These are phyloP conservation scores for Mirounga angustirostris DNA, from an alignment of 2,113 vertebrate genomes.

Conservation along the genomic window DNA sequence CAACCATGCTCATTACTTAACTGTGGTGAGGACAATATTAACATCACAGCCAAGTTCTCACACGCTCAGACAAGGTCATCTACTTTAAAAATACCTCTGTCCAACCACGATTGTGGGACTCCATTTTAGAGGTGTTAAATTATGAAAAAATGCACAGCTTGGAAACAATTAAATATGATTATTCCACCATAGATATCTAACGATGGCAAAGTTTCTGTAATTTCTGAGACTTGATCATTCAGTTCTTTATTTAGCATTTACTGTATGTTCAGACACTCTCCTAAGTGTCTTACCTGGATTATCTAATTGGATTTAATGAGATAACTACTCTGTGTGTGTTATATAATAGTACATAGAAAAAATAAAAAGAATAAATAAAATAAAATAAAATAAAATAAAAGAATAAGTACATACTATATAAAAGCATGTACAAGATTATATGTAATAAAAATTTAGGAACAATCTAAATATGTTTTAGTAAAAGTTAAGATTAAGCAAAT, in stretches of 20 bases:
- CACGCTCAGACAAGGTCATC: neutral
- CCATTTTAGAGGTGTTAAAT: neutral
- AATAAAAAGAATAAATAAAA: neutral
- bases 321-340: neutral
- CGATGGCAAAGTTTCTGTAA: neutral
- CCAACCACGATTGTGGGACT: neutral
- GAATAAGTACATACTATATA: neutral
- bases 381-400: no score
- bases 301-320: neutral
- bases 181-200: neutral
- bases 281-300: neutral
- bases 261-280: neutral
- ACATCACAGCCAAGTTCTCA: neutral
- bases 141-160: neutral
- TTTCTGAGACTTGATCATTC: neutral
- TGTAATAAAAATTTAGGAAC: constrained; percentile 1
- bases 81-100: neutral
- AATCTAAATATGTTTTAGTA: neutral
- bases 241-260: neutral
- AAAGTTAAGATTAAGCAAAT: neutral
- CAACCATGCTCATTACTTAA: neutral
- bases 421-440: neutral
- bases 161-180: neutral
- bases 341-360: neutral
- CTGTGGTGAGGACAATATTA: neutral